Base-by-base conservation (phyloP, 2,888 invertebrate genomes). In the Chrysolina americana region DNA sequence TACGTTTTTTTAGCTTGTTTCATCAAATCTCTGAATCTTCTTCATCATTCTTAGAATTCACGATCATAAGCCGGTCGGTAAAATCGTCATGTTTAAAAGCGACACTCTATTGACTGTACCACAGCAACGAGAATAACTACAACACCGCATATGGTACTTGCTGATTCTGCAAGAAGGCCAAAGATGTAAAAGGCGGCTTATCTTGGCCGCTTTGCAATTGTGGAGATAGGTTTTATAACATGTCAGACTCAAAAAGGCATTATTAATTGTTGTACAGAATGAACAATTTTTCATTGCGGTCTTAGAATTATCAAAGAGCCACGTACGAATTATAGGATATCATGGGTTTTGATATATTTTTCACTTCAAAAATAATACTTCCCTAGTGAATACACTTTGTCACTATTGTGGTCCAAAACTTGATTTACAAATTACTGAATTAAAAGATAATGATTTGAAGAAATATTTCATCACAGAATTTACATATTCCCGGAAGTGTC, bases 151-250 rank as follows among this genome's bases (percentile, higher is more conserved):
- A 68, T 53, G 53, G 53, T 21, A n/a, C 48, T 66, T 48, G 44
- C 50, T 28, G 48, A 66, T 28, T 48, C 50, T 36, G 41, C 68
- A 41, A 68, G 68, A 53, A 48, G 23, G 41, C 68, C 68, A 53
- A 68, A 68, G 53, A 68, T 53, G 68, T 41, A 66, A 36, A 48
- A 66, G 66, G 36, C 66, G 48, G 50, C 66, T 66, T 66, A 66
- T 66, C 48, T 66, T 50, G 66, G 6, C 17, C 44, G 50, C 28
- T 23, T 59, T 50, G 50, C 68, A 56, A 68, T 56, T 41, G 53
- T 53, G 53, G 68, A 68, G 28, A 56, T 53, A 41, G n/a, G 59
- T 36, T 68, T 68, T 53, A 68, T 68, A 48, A 56, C 53, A 41
- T 68, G 68, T 53, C 41, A 19, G 41, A 8, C 68, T 68, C 28